Evolutionary conservation across 2,888 invertebrate species (phyloP), one percentile per base, ranked within the genome.

Genomic region (Chouioia cunea): DNA sequence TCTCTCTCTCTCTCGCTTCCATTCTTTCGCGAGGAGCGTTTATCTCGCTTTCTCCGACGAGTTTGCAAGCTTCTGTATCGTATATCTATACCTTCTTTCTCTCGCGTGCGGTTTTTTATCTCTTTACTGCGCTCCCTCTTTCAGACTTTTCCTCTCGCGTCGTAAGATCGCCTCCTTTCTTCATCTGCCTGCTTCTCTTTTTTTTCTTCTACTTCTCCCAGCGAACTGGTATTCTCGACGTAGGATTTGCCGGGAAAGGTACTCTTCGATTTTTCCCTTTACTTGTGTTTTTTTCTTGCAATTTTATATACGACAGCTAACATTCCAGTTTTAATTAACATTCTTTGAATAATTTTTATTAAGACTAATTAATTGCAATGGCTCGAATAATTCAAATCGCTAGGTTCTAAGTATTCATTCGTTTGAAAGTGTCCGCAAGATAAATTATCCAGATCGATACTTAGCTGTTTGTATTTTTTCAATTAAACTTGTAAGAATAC

Each of bases 341-440:
- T 82, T 81, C 80, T 78, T 81, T 78, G 78, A 79, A 83, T 83
- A 82, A 84, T 84, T 85, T 83, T 83, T 83, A 82, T 83, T 83
- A 81, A 82, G 83, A 79, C 83, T 84, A 84, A 84, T 84, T 83
- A 84, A 84, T 84, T 81, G 83, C 82, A 81, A 81, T 80, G 80
- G 81, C 77, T 79, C 78, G 81, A 80, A 81, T 83, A 82, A 83
- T 83, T 82, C 76, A 75, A 76, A 79, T 80, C 73, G 72, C 70
- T 73, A 70, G 73, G 72, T 71, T 58, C 63, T 56, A 62, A 72
- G 73, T 75, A 73, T 75, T 74, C 69, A 73, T 59, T 57, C 23
- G 50, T 46, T 58, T 52, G 66, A 65, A 22, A 58, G 70, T 54
- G 67, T 58, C 44, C 57, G 47, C 52, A 71, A 73, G 73, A 77